A percentile compares a stretch with the other conserved stretches of the same genome.
Evolutionary conservation across 2,888 invertebrate species (phyloP).

Genomic region (Periphyllus acericola): DNA sequence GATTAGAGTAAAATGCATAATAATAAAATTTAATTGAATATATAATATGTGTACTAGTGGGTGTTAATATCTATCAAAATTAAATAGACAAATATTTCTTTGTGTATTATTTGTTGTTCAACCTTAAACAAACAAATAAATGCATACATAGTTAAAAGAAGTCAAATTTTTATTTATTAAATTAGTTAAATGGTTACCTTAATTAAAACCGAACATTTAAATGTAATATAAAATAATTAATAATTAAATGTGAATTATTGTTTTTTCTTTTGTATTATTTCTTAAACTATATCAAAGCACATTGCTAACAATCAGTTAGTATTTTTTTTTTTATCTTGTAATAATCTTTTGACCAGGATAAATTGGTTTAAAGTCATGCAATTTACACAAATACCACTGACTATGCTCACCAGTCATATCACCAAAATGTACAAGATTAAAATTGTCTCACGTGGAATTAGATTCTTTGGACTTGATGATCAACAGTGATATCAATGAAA

Average conservation of each 20-base stretch:
- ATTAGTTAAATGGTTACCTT: background rate
- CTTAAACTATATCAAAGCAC: slow-evolving; percentile 42
- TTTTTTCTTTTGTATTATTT: background rate
- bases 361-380: slow-evolving; percentile 52
- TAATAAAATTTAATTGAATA: no score
- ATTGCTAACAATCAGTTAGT: slow-evolving; percentile 49
- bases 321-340: slow-evolving; percentile 28
- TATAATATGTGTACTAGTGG: no score
- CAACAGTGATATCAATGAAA: slow-evolving; percentile 58
- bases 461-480: slow-evolving; percentile 48
- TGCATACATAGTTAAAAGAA: no score
- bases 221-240: background rate
- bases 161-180: no score
- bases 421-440: slow-evolving; percentile 39
- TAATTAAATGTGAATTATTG: background rate
- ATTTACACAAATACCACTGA: slow-evolving; percentile 54
- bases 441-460: slow-evolving; percentile 8
- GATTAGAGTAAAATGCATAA: no score
- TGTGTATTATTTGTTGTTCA: no score
- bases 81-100: no score
- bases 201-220: slow-evolving; percentile 9
- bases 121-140: no score
- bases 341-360: slow-evolving; percentile 37
- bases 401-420: slow-evolving; percentile 14
- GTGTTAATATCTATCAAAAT: no score